Evolutionary conservation across 2,888 invertebrate genomes (phyloP), one percentile per base, ranked within the genome.

Genomic region (Plemyria rubiginata): DNA sequence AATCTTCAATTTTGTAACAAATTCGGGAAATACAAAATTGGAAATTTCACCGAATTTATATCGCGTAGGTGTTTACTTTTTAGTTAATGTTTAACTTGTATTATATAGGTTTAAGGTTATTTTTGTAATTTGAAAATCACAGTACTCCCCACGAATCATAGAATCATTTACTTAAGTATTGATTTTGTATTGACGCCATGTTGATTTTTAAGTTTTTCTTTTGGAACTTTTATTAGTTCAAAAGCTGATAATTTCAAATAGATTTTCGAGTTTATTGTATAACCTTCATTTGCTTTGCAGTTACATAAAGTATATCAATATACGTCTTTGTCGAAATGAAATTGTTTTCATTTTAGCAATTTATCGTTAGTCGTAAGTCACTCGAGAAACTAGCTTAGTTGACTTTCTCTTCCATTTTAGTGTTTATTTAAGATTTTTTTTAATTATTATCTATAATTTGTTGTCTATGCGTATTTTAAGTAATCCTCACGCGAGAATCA

Each of bases 391-490:
- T 82, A 90, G 85, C 76, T 91, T 87, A 91, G 86, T 88, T 90
- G 86, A 85, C 82, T 84, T 84, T 81, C 80, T 90, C 92, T 92
- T 92, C 92, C 92, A 92, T 85, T 86, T 86, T 64, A 90, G 79
- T 83, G 81, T 80, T 81, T 80, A 80, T 86, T 50, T 90, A 88
- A 88, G 89, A 87, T 90, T 88, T 87, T 45, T 22, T 84, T 81
- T 81, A 73, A 82, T 83, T 80, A 84, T 80, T 81, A 80, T 78
- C 79, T 80, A 78, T 80, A 79, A 76, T 84, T 86, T 84, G 87
- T 86, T 86, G 85, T 86, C 79, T 76, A 78, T 81, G 78, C 85
- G 82, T 81, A 70, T 76, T 83, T 70, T 78, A 76, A 71, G 57
- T 67, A 68, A 61, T 75, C 76, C 71, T 77, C 73, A 76, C 76